Conservation (phyloP, 2,888 invertebrate genomes). For the Epicampocera succincta region DNA sequence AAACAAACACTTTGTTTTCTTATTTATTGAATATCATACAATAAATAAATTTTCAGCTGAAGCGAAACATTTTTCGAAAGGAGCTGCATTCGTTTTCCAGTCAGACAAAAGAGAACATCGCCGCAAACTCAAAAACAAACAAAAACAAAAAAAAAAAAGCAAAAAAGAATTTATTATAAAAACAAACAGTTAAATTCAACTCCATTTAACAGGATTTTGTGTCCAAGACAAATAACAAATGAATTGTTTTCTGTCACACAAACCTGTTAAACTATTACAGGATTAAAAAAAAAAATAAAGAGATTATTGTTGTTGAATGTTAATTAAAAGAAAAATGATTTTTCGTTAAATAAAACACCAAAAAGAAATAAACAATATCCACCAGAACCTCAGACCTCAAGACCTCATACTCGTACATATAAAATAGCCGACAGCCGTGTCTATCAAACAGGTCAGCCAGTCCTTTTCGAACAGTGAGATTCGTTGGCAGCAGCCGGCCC, state of each 20-base stretch:
- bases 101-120: constrained; percentile 58
- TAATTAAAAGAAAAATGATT: too few species aligned
- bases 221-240: not conserved
- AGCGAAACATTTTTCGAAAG: constrained; percentile 49
- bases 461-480: constrained; percentile 14
- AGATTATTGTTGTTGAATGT: too few species aligned
- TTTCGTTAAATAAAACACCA: not conserved
- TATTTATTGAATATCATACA: constrained; percentile 23
- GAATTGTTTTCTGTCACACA: not conserved
- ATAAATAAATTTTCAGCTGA: constrained; percentile 29
- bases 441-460: constrained; percentile 31
- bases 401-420: not conserved
- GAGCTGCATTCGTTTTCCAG: constrained; percentile 59
- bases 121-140: constrained; percentile 1
- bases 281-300: not conserved
- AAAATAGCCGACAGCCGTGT: constrained; percentile 23
- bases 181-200: too few species aligned
- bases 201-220: too few species aligned
- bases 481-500: not conserved
- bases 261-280: not conserved
- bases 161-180: not conserved
- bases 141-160: too few species aligned
- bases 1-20: constrained; percentile 27
- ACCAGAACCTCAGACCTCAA: constrained; percentile 13
- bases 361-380: not conserved